phyloP scores from a whole-genome alignment of 1,140 invertebrate species.

The Acarapis woodi region DNA sequence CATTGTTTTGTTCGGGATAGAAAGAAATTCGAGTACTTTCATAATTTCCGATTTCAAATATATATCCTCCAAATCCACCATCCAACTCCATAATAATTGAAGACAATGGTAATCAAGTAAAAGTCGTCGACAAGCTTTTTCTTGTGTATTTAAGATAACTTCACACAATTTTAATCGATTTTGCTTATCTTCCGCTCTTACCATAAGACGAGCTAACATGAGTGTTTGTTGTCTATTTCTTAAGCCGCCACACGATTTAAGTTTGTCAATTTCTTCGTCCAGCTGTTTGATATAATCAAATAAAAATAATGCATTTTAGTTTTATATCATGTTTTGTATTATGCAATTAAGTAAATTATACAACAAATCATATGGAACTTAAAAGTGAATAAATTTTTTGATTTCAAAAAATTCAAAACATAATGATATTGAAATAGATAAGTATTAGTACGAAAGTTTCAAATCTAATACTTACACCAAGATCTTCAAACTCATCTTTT shows the following conservation, averaged over 20 bases:
- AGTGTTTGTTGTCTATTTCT: conserved; percentile 64
- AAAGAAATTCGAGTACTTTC: conserved; percentile 29
- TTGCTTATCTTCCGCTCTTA: conserved; percentile 46
- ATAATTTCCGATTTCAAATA: conserved; percentile 13
- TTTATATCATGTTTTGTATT: no score
- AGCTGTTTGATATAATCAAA: conserved; percentile 7
- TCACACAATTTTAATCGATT: conserved; percentile 30
- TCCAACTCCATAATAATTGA: conserved; percentile 63
- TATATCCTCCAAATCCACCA: conserved; percentile 29
- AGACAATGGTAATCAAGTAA: conserved; percentile 86
- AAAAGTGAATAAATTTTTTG: background rate
- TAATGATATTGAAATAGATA: conserved; percentile 1
- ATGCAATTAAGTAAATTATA: no score
- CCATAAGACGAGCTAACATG: conserved; percentile 58
- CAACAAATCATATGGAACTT: background rate
- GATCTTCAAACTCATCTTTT: conserved; percentile 14
- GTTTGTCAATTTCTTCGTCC: conserved; percentile 26
- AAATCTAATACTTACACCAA: conserved; percentile 11
- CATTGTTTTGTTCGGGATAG: conserved; percentile 72
- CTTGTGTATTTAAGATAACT: conserved; percentile 30
- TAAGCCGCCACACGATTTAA: conserved; percentile 33
- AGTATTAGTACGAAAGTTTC: background rate
- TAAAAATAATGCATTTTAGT: no score
- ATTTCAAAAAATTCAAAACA: background rate
- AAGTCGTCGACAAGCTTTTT: conserved; percentile 27